Evolutionary conservation across 2,113 vertebrate genomes (phyloP).

Genomic region (Ia io): DNA sequence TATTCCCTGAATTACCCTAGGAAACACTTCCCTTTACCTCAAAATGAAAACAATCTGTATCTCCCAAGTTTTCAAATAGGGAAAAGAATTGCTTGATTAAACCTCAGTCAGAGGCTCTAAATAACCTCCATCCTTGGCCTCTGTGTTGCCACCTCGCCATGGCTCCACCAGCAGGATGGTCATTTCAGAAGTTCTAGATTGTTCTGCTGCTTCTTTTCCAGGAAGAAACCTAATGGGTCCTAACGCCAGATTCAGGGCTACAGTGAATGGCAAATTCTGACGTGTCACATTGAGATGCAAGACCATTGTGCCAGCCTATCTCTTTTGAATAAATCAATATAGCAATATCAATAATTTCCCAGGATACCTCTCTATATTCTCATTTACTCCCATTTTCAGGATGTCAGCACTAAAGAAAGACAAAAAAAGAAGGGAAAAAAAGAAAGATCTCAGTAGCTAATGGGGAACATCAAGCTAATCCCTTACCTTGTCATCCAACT

Average conservation of each 20-base stretch:
- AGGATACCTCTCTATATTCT: not conserved
- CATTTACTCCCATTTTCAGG: conserved; percentile 25
- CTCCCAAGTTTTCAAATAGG: not conserved
- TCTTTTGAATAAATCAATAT: conserved; percentile 50
- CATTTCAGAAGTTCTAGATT: not conserved
- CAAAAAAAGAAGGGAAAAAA: not conserved
- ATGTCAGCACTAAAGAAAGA: not conserved
- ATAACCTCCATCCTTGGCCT: not conserved
- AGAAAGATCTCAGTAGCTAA: not conserved
- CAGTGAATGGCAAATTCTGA: not conserved
- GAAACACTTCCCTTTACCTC: not conserved
- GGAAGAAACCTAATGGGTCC: not conserved
- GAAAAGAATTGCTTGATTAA: not conserved
- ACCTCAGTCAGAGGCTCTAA: not conserved
- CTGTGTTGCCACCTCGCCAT: not conserved
- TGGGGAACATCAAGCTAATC: conserved; percentile 23
- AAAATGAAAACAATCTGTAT: not conserved
- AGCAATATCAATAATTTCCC: not conserved
- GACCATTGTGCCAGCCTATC: not conserved
- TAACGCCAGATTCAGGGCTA: not conserved
- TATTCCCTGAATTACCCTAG: not conserved
- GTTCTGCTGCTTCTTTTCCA: not conserved
- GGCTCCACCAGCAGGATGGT: not conserved
- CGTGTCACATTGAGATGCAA: not conserved
- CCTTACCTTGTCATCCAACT: not conserved